Conservation (phyloP, 2,797 vertebrate genomes). For the Ceyx erithaca region DNA sequence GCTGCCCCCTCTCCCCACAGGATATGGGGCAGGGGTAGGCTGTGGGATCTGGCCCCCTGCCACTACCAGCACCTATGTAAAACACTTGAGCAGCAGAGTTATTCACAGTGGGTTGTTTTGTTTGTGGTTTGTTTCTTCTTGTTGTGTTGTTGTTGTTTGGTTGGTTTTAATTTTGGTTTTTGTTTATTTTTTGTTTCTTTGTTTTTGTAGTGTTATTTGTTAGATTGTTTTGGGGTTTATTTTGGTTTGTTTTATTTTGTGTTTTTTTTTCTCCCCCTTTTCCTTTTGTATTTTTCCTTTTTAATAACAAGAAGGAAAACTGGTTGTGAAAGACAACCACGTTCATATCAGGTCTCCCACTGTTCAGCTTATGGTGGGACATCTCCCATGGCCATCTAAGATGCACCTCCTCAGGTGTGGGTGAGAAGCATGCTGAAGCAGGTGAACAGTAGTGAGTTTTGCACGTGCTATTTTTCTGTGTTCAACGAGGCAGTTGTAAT, state of each 20-base stretch:
- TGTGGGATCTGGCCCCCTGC: not conserved
- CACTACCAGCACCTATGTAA: rapidly evolving
- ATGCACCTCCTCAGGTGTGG: not conserved
- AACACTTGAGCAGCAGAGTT: not conserved
- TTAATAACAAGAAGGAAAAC: not conserved
- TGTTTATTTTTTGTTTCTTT: no score
- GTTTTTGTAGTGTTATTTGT: no score
- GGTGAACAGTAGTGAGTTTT: not conserved
- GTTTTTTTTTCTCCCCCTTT: not conserved
- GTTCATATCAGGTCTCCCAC: not conserved
- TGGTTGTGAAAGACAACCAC: rapidly evolving
- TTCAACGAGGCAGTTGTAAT: rapidly evolving
- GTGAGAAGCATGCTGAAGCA: not conserved
- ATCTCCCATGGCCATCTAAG: not conserved
- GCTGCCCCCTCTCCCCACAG: rapidly evolving
- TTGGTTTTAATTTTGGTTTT: no score
- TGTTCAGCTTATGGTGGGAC: rapidly evolving
- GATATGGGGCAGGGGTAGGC: not conserved
- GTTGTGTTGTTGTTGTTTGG: not conserved
- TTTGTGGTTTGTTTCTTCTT: no score
- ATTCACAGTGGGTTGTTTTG: not conserved
- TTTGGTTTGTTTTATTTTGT: not conserved
- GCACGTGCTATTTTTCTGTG: rapidly evolving
- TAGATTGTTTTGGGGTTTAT: no score
- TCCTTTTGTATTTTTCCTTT: not conserved